Conservation (phyloP, 1,140 invertebrate species). For the Habropoda laboriosa region DNA sequence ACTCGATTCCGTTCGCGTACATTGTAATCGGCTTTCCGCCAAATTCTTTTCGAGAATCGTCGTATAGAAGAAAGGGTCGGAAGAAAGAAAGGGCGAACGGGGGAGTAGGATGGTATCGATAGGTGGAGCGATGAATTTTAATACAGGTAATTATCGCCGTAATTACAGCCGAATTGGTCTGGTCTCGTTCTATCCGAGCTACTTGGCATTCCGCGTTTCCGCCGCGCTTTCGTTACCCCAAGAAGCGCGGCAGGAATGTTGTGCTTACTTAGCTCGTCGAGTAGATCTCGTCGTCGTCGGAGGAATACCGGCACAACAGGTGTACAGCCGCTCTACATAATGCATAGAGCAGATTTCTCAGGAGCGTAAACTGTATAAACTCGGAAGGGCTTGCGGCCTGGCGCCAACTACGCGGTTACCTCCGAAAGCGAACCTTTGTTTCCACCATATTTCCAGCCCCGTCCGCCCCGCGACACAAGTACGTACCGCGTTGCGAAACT, state of each 20-base stretch:
- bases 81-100: background rate
- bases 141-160: slow-evolving; percentile 45
- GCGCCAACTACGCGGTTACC: background rate
- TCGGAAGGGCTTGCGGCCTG: background rate
- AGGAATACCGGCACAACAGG: slow-evolving; percentile 50
- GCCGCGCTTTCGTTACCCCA: slow-evolving; percentile 49
- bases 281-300: slow-evolving; percentile 42
- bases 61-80: too few relatives aligned
- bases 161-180: slow-evolving; percentile 41
- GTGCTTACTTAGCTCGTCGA: slow-evolving; percentile 49
- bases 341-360: slow-evolving; percentile 45
- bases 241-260: slow-evolving; percentile 46
- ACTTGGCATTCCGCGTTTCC: slow-evolving; percentile 49
- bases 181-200: slow-evolving; percentile 35
- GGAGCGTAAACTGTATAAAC: slow-evolving; percentile 15
- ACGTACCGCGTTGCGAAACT: too few relatives aligned
- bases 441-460: too few relatives aligned
- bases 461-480: too few relatives aligned
- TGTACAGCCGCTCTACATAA: slow-evolving; percentile 46
- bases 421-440: background rate
- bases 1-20: too few relatives aligned
- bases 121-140: slow-evolving; percentile 49
- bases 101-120: background rate
- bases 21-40: slow-evolving; percentile 21
- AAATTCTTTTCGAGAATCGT: too few relatives aligned